These are phyloP conservation scores for Scytalopus superciliaris DNA, from an alignment of 2,113 vertebrate species.

Conservation along the genomic window DNA sequence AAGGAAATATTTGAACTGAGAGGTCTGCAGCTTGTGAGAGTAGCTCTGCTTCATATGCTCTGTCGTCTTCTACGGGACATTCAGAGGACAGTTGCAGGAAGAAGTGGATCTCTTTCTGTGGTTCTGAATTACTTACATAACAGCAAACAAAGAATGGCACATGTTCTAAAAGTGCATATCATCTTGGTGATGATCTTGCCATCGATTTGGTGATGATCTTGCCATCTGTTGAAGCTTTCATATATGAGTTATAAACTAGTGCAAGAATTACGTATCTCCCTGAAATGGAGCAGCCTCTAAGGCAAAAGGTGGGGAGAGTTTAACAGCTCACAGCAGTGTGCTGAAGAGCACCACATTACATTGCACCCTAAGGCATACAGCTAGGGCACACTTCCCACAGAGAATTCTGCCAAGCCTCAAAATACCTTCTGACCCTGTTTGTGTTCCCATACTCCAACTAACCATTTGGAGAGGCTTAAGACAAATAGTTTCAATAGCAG, in stretches of 20 bases:
- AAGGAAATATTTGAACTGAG: not conserved
- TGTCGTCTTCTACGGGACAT: not conserved
- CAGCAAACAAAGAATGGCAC: not conserved
- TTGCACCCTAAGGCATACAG: not conserved
- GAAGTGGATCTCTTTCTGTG: not conserved
- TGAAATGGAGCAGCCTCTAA: not conserved
- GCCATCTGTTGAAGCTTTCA: not conserved
- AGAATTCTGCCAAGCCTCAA: not conserved
- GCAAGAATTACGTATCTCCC: not conserved
- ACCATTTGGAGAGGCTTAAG: not conserved
- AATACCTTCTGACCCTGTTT: not conserved
- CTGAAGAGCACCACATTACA: not conserved
- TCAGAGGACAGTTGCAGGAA: not conserved
- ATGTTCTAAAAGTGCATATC: not conserved
- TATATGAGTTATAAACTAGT: not conserved
- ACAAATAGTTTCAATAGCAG: not conserved
- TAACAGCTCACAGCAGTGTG: not conserved
- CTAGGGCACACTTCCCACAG: not conserved
- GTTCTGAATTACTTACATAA: not conserved
- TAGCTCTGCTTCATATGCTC: not conserved
- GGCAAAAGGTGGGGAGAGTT: not conserved
- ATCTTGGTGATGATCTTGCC: constrained; percentile 12
- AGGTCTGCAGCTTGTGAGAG: not conserved
- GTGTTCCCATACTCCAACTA: not conserved
- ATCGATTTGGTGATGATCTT: constrained; percentile 7